Conservation (phyloP, 2,797 vertebrate genomes). For the Danio kyathit region DNA sequence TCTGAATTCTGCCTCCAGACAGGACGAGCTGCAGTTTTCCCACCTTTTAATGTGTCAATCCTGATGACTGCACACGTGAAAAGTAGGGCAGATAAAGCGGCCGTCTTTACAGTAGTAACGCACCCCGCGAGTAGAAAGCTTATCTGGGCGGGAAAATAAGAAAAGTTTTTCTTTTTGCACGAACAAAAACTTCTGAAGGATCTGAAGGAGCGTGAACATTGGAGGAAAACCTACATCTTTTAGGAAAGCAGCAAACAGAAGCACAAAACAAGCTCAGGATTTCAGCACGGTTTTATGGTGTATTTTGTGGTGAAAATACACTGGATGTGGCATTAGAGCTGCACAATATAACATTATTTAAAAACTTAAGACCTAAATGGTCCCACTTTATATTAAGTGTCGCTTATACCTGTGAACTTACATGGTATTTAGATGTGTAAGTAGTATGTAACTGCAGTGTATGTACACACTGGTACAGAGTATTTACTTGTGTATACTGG, state of each 20-base stretch:
- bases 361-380: too few relatives aligned
- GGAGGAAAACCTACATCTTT: not conserved
- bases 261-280: not conserved
- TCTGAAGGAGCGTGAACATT: not conserved
- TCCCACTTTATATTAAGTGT: too few relatives aligned
- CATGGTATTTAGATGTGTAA: too few relatives aligned
- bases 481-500: too few relatives aligned
- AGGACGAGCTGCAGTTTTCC: conserved; percentile 14
- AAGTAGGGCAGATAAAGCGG: conserved; percentile 17
- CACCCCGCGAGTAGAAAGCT: not conserved
- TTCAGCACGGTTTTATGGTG: not conserved
- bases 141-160: conserved; percentile 5
- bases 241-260: not conserved
- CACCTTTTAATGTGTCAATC: conserved; percentile 34
- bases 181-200: not conserved
- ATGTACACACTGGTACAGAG: too few relatives aligned
- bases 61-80: conserved; percentile 20
- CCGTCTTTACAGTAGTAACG: not conserved
- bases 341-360: too few relatives aligned
- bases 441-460: too few relatives aligned
- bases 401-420: too few relatives aligned
- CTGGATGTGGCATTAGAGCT: too few relatives aligned
- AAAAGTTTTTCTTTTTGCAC: conserved; percentile 1
- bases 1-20: conserved; percentile 15
- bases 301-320: not conserved